Percentiles rank a stretch among this genome's conserved stretches.
Conservation (phyloP, 2,888 invertebrate genomes). For the Polydrusus tereticollis region DNA sequence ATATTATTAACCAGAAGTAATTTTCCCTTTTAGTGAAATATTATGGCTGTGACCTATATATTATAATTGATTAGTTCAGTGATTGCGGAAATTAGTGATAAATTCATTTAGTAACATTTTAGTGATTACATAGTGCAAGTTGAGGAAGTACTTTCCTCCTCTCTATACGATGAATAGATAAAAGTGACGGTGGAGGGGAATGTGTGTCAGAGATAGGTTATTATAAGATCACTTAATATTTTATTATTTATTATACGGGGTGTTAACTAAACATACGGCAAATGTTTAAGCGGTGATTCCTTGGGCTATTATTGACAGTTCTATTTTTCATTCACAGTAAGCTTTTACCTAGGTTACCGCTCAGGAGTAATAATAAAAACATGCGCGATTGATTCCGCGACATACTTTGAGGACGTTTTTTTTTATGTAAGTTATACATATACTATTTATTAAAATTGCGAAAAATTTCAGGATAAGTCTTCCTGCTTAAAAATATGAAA, state of each 20-base stretch:
- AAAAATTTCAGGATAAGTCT: neutral
- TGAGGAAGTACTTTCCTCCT: neutral
- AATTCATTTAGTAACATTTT: neutral
- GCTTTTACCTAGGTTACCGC: no score
- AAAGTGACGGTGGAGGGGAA: conserved; percentile 20
- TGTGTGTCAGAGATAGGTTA: conserved; percentile 35
- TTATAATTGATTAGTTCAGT: neutral
- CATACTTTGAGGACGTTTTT: no score
- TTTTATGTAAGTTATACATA: neutral
- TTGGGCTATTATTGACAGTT: no score
- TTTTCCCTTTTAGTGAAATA: neutral
- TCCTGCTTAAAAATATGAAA: no score
- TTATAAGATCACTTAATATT: neutral
- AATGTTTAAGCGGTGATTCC: no score
- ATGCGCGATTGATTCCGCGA: no score
- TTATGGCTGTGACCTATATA: neutral
- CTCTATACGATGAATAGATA: neutral
- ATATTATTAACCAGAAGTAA: neutral
- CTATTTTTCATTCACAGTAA: no score
- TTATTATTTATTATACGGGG: neutral
- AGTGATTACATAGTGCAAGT: neutral
- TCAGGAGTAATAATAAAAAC: no score
- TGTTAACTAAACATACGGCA: no score
- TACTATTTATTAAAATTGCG: neutral
- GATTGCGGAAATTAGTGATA: neutral